Evolutionary conservation across 2,797 vertebrate species (phyloP).

Genomic region (Anabacerthia variegaticeps): DNA sequence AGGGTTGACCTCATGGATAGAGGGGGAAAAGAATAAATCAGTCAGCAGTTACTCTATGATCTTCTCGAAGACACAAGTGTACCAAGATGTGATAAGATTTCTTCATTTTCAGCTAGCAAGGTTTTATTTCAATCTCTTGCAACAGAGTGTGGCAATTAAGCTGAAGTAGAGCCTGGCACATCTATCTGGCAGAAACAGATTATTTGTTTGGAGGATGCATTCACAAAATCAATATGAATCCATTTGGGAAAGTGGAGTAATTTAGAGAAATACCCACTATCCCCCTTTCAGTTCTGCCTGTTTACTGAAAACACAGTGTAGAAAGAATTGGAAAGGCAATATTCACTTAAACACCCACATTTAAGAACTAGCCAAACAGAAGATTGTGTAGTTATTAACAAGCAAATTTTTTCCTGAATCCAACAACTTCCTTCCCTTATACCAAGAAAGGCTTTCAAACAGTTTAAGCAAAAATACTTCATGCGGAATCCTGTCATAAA

Average conservation of each 20-base stretch:
- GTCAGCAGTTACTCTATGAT: not conserved
- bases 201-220: conserved; percentile 76
- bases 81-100: not conserved
- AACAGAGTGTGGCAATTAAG: conserved; percentile 74
- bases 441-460: not conserved
- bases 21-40: not conserved
- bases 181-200: conserved; percentile 78
- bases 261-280: conserved; percentile 75
- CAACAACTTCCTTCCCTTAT: not conserved
- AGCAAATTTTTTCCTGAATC: not conserved
- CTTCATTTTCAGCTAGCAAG: conserved; percentile 21
- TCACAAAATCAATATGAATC: conserved; percentile 83
- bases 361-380: conserved; percentile 38
- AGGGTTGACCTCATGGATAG: not conserved
- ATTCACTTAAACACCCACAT: conserved; percentile 9
- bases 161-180: conserved; percentile 75
- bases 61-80: not conserved
- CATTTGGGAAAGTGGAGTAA: conserved; percentile 79
- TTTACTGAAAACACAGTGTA: conserved; percentile 61
- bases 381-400: conserved; percentile 24
- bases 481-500: not conserved
- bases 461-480: not conserved
- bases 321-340: conserved; percentile 52
- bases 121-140: conserved; percentile 51
- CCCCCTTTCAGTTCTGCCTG: conserved; percentile 56